Evolutionary conservation across 2,797 vertebrate species (phyloP), one percentile per base, ranked within the genome.

Genomic region (Alauda arvensis): DNA sequence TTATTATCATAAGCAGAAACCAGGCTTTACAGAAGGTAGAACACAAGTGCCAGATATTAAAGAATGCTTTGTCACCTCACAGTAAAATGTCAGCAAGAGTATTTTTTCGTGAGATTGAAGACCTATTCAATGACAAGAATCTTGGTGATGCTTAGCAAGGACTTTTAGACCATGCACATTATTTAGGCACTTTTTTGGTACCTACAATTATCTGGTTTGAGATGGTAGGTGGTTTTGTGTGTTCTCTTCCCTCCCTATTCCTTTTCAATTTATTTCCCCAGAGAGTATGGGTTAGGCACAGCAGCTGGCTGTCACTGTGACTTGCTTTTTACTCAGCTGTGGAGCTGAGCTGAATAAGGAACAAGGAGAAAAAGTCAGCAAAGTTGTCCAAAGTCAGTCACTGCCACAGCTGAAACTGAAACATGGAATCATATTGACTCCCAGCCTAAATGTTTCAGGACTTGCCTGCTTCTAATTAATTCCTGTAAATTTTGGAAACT

Each of bases 321-420:
- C 87, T 95, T 78, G 74, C 42, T 83, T 95, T 95, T 91, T 69
- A 83, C 77, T 91, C 62, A 83, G 31, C 18, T 88, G 37, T 83
- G 82, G 55, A 88, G 56, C 84, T 92, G 92, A 93, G 70, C 70
- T 92, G 94, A 90, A 93, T 92, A 85, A 93, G 45, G 67, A 94
- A 88, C 37, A 56, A 78, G 89, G 42, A 91, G 52, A 85, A 87
- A 94, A 92, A 91, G 49, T 69, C 66, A 69, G 34, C 34, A 76
- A 90, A 91, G 88, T 85, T 92, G 62, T 78, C 49, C 70, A 76
- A 75, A 94, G 85, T 94, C 74, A 84, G 24, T 75, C 59, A 72
- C 37, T 91, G 37, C 43, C 45, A 40, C 9, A 37, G 31, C 25
- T 85, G 62, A 90, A 82, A 83, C 39, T 49, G 45, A 24, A 89